Base-by-base conservation (phyloP, 2,113 vertebrate genomes). In the Thamnaconus septentrionalis region DNA sequence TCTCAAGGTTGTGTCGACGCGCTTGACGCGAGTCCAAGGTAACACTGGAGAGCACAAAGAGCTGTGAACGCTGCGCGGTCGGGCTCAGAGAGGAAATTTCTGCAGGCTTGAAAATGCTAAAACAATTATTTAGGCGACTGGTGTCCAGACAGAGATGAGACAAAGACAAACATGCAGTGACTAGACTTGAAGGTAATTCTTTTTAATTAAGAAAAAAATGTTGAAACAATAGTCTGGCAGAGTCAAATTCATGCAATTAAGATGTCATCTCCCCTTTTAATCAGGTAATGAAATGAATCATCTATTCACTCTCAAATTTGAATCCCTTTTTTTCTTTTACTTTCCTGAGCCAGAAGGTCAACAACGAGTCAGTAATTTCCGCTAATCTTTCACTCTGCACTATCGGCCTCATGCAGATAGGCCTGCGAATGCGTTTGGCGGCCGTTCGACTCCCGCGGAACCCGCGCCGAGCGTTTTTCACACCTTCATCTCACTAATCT, bases 401-500 rank as follows among this genome's bases (percentile, higher is more conserved):
- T 79, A 85, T 90, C 85, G 86, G 84, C 39, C 9, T 48, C 75
- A 78, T 73, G 85, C 80, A 87, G 81, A 85, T 85, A 39, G 56
- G 78, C 80, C 61, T 57, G 49, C 77, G 73, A 72, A 63, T 62
- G 31, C 42, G 53, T 4, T 53, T 65, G 60, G 45, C 66, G 64
- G 41, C 1, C 10, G 59, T 68, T 76, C 72, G 68, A 76, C 75
- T 85, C 66, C 69, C 39, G 61, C 18, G 70, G 56, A 64, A 77
- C 78, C 63, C 43, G 0, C 52, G 61, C 3, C 45, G 58, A 53
- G 41, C 51, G n/a, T 31, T 75, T 77, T 72, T 67, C 76, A 85
- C 69, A 82, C 73, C 86, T 88, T 75, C 78, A 84, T 87, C 81
- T 82, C 54, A 56, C 67, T 87, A 81, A 89, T 89, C 80, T 85